Conservation (phyloP, 2,113 vertebrate species). For the Platycercus adscitus region DNA sequence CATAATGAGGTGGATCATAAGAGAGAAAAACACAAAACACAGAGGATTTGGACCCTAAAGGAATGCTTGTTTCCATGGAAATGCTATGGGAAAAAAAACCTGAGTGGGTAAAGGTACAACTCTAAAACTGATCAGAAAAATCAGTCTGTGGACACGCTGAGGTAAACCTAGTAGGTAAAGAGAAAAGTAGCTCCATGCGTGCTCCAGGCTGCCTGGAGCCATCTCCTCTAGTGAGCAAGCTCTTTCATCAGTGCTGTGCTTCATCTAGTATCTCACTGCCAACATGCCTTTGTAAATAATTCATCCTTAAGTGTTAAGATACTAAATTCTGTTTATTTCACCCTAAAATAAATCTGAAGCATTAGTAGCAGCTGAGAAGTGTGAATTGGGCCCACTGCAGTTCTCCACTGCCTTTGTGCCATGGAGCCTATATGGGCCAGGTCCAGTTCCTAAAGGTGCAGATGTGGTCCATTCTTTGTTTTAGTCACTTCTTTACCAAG, state of each 20-base stretch:
- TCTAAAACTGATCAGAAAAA: background rate
- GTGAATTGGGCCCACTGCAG: background rate
- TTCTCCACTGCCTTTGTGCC: background rate
- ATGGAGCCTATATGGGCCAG: background rate
- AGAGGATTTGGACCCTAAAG: background rate
- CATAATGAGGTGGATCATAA: accelerated
- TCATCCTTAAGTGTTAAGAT: background rate
- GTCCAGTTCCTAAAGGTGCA: background rate
- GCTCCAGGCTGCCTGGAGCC: background rate
- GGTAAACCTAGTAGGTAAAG: background rate
- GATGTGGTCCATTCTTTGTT: background rate
- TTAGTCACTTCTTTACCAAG: background rate
- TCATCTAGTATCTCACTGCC: background rate
- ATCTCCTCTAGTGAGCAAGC: background rate
- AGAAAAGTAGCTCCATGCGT: accelerated
- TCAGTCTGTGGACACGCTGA: background rate
- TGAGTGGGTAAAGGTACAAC: background rate
- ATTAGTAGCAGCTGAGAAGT: background rate
- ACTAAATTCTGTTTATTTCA: background rate
- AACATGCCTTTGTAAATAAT: background rate
- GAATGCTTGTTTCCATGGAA: background rate
- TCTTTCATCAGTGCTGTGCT: background rate
- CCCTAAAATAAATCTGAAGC: background rate
- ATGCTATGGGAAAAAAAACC: background rate
- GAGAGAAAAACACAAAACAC: background rate